phyloP scores from a whole-genome alignment of 2,888 invertebrate species.

The Yponomeuta sedellus region DNA sequence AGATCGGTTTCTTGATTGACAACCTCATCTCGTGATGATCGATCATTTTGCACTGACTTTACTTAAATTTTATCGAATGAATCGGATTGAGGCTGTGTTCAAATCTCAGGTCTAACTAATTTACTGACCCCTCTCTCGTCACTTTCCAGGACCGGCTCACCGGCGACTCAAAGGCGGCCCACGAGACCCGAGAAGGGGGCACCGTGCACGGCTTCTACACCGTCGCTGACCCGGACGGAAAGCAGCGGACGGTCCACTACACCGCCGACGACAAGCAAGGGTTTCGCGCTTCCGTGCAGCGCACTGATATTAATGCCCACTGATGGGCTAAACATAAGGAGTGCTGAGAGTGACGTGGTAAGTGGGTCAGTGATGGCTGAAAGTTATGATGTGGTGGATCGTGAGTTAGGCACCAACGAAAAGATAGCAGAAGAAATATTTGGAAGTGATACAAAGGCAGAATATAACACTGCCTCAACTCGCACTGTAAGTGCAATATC shows the following conservation, averaged over 20 bases:
- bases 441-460: too few species aligned
- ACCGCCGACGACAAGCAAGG: slow-evolving; percentile 46
- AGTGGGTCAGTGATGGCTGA: neutral
- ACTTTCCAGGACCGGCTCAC: slow-evolving; percentile 48
- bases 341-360: neutral
- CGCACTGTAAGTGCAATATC: too few species aligned
- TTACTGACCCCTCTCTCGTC: neutral
- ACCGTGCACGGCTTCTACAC: slow-evolving; percentile 54
- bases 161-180: slow-evolving; percentile 48
- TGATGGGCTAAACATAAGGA: neutral
- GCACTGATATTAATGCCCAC: slow-evolving; percentile 26
- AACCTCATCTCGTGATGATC: too few species aligned
- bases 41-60: too few species aligned
- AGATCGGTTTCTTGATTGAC: too few species aligned
- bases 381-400: neutral
- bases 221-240: slow-evolving; percentile 51
- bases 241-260: slow-evolving; percentile 54
- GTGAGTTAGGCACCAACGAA: neutral
- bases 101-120: too few species aligned
- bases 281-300: slow-evolving; percentile 43
- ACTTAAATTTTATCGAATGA: too few species aligned
- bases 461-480: too few species aligned
- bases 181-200: slow-evolving; percentile 43
- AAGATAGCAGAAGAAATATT: too few species aligned
- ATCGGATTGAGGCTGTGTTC: too few species aligned